A percentile compares a stretch with the other conserved stretches of the same genome.
Evolutionary conservation across 2,888 invertebrate genomes (phyloP).

Genomic region (Andrena minutula): DNA sequence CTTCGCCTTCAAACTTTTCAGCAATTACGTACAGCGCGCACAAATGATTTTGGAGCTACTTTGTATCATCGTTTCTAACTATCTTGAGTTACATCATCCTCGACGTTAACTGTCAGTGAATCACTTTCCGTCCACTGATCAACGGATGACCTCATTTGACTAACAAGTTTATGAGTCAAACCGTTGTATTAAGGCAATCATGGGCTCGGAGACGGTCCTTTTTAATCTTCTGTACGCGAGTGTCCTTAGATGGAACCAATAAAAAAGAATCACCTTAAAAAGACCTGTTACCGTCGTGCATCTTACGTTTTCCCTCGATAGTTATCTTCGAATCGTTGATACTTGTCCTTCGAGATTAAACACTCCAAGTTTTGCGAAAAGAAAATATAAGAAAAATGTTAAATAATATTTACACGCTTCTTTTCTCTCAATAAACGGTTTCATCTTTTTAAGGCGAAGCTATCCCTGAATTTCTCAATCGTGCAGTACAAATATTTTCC

Average conservation of each 20-base stretch:
- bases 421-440: too few species aligned
- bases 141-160: slow-evolving; percentile 71
- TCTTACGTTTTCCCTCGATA: too few species aligned
- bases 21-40: too few species aligned
- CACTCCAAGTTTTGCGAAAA: background rate
- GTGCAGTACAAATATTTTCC: too few species aligned
- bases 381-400: background rate
- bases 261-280: too few species aligned
- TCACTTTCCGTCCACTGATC: slow-evolving; percentile 71
- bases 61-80: slow-evolving; percentile 41
- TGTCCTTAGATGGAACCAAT: background rate
- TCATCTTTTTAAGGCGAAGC: background rate
- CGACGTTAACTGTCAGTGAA: slow-evolving; percentile 69
- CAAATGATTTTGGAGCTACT: slow-evolving; percentile 26
- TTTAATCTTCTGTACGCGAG: slow-evolving; percentile 31
- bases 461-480: background rate
- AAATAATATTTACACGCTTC: background rate
- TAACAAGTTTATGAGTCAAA: slow-evolving; percentile 73
- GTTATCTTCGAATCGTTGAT: too few species aligned
- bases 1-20: too few species aligned
- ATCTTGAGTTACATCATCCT: slow-evolving; percentile 65
- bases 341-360: too few species aligned
- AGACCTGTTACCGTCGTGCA: too few species aligned
- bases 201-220: slow-evolving; percentile 43
- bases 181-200: slow-evolving; percentile 50